Conservation (phyloP, 1,140 invertebrate species). For the Idris sp. region DNA sequence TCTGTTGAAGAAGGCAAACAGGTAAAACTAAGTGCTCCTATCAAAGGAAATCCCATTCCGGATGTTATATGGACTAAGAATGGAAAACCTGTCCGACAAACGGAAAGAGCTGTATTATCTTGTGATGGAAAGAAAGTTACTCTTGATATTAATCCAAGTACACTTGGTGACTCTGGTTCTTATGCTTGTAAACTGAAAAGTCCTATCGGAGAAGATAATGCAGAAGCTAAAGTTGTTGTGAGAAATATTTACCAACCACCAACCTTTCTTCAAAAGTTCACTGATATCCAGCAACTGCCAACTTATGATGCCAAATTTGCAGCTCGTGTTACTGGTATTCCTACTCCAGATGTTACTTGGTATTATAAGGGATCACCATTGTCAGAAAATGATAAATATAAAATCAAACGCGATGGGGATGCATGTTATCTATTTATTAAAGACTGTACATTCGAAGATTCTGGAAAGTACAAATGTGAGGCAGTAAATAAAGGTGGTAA, state of each 20-base stretch:
- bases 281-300: slow-evolving; percentile 89
- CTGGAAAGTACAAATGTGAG: slow-evolving; percentile 86
- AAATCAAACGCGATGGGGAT: slow-evolving; percentile 88
- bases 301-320: slow-evolving; percentile 88
- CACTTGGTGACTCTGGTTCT: slow-evolving; percentile 85
- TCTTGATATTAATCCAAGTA: slow-evolving; percentile 85
- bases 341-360: slow-evolving; percentile 92
- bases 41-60: slow-evolving; percentile 92
- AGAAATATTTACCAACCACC: slow-evolving; percentile 89
- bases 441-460: slow-evolving; percentile 83
- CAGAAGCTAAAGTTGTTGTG: slow-evolving; percentile 84
- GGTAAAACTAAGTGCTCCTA: slow-evolving; percentile 82
- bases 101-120: slow-evolving; percentile 83
- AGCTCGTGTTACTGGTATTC: slow-evolving; percentile 90
- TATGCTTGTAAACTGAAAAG: slow-evolving; percentile 88
- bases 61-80: slow-evolving; percentile 91
- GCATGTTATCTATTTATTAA: slow-evolving; percentile 86
- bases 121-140: slow-evolving; percentile 90
- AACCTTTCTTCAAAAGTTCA: slow-evolving; percentile 89
- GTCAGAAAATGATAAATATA: slow-evolving; percentile 83
- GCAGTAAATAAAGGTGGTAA: slow-evolving; percentile 90
- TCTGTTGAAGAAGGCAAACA: slow-evolving; percentile 88
- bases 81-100: slow-evolving; percentile 82
- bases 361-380: slow-evolving; percentile 87
- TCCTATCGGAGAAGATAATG: slow-evolving; percentile 85